Conservation (phyloP, 2,797 vertebrate genomes). For the Halcyon badia region DNA sequence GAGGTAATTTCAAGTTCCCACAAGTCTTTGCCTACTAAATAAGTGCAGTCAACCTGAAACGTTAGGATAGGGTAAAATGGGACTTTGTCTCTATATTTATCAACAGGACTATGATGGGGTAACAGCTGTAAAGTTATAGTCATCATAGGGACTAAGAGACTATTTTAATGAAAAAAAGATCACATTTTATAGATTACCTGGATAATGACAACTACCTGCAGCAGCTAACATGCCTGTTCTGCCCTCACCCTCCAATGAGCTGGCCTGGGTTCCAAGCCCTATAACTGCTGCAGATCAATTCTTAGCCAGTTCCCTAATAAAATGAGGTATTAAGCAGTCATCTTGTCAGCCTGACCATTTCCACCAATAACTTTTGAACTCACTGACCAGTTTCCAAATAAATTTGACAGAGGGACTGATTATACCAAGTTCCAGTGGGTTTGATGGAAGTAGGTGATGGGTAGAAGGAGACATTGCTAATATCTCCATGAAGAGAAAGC, state of each 20-base stretch:
- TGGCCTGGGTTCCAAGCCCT: background rate
- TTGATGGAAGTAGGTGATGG: background rate
- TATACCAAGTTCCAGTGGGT: accelerated
- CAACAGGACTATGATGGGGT: background rate
- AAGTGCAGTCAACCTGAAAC: accelerated
- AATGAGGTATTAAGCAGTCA: background rate
- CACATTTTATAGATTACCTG: background rate
- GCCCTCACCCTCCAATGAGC: background rate
- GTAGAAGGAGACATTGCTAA: background rate
- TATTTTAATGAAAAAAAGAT: background rate
- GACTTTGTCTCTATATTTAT: background rate
- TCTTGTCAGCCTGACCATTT: background rate
- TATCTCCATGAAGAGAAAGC: background rate
- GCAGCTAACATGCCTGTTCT: background rate
- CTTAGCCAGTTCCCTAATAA: background rate
- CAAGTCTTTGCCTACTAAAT: background rate
- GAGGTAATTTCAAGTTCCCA: background rate
- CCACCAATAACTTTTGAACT: background rate
- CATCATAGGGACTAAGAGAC: background rate
- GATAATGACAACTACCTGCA: background rate
- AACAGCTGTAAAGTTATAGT: background rate
- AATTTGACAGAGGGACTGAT: background rate
- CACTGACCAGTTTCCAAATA: background rate
- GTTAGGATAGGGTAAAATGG: background rate
- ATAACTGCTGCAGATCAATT: background rate